Evolutionary conservation across 1,140 invertebrate genomes (phyloP), one percentile per base, ranked within the genome.

Genomic region (Platyscapa corneri): DNA sequence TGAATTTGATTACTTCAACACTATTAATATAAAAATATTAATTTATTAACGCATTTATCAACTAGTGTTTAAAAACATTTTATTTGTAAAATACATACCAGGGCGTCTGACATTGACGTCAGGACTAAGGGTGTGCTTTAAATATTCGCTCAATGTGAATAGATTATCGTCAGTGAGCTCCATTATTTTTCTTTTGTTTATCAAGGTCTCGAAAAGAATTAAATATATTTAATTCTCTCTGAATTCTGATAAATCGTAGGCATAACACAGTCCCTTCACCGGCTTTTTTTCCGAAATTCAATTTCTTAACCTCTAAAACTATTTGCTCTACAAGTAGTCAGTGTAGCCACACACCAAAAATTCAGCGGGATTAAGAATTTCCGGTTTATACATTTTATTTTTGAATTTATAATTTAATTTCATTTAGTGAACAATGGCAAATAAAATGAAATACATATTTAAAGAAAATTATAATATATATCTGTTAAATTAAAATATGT

Each of bases 111-210:
- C 94, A 91, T 95, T 95, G 30, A 95, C 94, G 92, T 99, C 97
- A 20, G 97, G 96, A 89, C 95, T 98, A n/a, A 99, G 93, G 20
- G 98, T 99, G 92, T 98, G 96, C 87, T 97, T 95, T 84, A 99
- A 94, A 93, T 98, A 98, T 86, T 95, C 95, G 70, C 96, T 96
- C 86, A 99, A 93, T 8, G 96, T 96, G 83, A 95, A 93, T 74
- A 99, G 93, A 94, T 97, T 98, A 67, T 96, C 95, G 76, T 97
- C 97, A 0, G 96, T 97, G 12, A 97, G 94, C 89, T 98, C 97
- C 97, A 98, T 98, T 88, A 70, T 82, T 77, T 10, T 37, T 56
- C 39, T 60, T 74, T 32, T 82, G 32, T 18, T 0, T 67, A 56
- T 76, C 8, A 56, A 64, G 7, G 20, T 1, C 42, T 42, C n/a